Conservation (phyloP, 2,888 invertebrate species). For the Drosophila robusta region DNA sequence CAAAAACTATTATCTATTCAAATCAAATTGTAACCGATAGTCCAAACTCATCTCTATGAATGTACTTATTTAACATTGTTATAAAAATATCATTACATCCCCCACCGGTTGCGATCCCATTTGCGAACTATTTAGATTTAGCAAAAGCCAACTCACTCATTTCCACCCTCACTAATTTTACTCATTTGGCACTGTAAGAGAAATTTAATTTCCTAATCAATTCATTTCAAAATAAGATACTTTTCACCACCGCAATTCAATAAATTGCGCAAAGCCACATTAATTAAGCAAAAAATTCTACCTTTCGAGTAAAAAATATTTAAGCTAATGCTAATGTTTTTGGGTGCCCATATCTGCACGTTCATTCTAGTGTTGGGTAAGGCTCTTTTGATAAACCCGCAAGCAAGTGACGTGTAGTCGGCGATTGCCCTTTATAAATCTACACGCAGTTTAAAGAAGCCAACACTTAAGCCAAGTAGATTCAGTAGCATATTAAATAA, state of each 20-base stretch:
- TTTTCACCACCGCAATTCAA: no score
- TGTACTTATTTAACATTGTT: neutral
- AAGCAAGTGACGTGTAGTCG: conserved; percentile 55
- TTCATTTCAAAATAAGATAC: no score
- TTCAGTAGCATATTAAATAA: neutral
- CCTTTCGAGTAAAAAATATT: neutral
- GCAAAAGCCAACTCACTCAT: no score
- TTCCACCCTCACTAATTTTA: no score
- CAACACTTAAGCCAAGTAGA: conserved; percentile 17
- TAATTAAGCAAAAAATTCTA: neutral
- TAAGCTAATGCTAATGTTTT: neutral
- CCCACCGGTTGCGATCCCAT: no score
- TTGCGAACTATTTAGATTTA: no score
- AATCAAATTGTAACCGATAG: neutral
- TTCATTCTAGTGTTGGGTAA: conserved; percentile 1
- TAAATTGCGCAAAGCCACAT: neutral
- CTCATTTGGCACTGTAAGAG: no score
- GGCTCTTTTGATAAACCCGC: neutral
- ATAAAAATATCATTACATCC: no score
- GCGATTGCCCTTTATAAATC: conserved; percentile 22
- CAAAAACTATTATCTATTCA: no score
- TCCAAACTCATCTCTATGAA: neutral
- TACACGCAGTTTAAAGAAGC: conserved; percentile 13
- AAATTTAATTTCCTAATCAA: no score
- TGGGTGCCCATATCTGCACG: conserved; percentile 6